Conservation (phyloP, 2,113 vertebrate species). For the Pelusios castaneus region DNA sequence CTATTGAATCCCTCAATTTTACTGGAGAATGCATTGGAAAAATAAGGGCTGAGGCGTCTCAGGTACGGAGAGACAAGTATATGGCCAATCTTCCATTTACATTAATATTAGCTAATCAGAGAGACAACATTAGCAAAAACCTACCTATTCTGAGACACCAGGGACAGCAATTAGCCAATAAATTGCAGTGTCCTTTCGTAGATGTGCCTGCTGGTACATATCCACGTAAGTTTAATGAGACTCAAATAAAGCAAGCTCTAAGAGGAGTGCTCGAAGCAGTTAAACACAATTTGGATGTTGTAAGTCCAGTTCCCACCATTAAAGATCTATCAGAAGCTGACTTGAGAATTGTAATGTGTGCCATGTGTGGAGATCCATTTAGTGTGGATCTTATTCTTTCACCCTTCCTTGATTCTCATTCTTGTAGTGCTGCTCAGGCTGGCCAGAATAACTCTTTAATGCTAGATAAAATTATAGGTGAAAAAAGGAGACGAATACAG, state of each 20-base stretch:
- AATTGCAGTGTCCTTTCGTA: constrained; percentile 97
- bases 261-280: constrained; percentile 92
- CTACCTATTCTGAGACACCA: constrained; percentile 96
- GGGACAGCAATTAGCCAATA: constrained; percentile 97
- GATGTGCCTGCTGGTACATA: constrained; percentile 93
- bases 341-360: constrained; percentile 97
- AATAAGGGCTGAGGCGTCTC: constrained; percentile 92
- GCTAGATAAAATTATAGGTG: constrained; percentile 97
- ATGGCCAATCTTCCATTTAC: constrained; percentile 93
- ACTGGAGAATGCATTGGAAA: constrained; percentile 95
- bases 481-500: constrained; percentile 93
- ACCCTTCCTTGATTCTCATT: constrained; percentile 96
- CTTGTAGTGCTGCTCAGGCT: constrained; percentile 94
- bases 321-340: constrained; percentile 97
- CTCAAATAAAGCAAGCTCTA: constrained; percentile 95
- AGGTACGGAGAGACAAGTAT: constrained; percentile 91
- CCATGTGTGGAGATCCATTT: constrained; percentile 98
- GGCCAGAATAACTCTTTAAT: constrained; percentile 95
- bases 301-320: constrained; percentile 91
- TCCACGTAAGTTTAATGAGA: constrained; percentile 96
- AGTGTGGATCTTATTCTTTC: constrained; percentile 98
- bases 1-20: constrained; percentile 95
- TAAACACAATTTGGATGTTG: constrained; percentile 93
- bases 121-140: constrained; percentile 93
- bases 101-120: constrained; percentile 95